Base-by-base conservation (phyloP, 2,888 invertebrate genomes). In the Leptarthrus brevirostris region DNA sequence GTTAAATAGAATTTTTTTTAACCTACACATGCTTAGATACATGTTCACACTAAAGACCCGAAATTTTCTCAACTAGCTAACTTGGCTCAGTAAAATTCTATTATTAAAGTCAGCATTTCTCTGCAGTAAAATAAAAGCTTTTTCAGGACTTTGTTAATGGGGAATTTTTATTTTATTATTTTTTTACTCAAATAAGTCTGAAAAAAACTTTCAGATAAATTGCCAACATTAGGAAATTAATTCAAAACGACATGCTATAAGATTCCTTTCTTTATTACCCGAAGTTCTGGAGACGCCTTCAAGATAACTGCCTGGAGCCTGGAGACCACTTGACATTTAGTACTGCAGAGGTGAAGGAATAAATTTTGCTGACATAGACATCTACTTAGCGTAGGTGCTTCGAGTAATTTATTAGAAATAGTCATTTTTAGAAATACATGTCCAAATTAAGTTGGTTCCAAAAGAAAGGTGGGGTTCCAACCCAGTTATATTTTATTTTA, bases 211-310 rank as follows among this genome's bases (percentile, higher is more conserved):
- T 56, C 30, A 30, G 56, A 56, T 56, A 56, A 56, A 56, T 56
- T 22, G 56, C 56, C 56, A 56, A 34, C 56, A 56, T 56, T 56
- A 56, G 56, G 56, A 34, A 56, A 56, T 56, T 56, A 56, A 56
- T 56, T 56, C 30, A 56, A 56, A 56, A 16, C 34, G 34, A 24
- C 56, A 3, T 16, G 56, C 16, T 16, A 56, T 56, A 56, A 56
- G 56, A 14, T 34, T 24, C 26, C 16, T 26, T 56, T 30, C 30
- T 56, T 56, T 56, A 56, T 56, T 26, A 30, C 56, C 24, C 1
- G n/a, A 16, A 30, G 8, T 24, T 56, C 16, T 2, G 30, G 16
- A 56, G 56, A 16, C 56, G 56, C 16, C 30, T 30, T 30, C 56
- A n/a, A 2, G 30, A 52, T 26, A 26, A 34, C 16, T n/a, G n/a